Conservation (phyloP, 2,113 vertebrate species). For the Cyprinodon variegatus region DNA sequence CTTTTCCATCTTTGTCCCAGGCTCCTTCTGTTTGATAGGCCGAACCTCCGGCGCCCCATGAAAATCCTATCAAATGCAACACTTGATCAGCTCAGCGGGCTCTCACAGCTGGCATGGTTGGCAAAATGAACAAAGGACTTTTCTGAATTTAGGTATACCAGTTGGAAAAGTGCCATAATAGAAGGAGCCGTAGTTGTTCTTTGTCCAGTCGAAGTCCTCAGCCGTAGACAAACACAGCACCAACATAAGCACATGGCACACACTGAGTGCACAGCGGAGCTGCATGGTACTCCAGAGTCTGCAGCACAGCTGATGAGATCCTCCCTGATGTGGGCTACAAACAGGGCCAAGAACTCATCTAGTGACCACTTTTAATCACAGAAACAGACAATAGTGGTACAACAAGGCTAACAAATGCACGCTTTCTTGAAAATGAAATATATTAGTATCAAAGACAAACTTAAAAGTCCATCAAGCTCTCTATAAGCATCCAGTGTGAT, state of each 20-base stretch:
- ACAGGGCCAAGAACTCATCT: conserved; percentile 22
- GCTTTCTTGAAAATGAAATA: not conserved
- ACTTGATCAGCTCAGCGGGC: not conserved
- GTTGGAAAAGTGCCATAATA: conserved; percentile 92
- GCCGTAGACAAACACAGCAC: conserved; percentile 75
- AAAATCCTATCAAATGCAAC: conserved; percentile 82
- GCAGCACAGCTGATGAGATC: conserved; percentile 47
- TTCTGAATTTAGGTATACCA: conserved; percentile 70
- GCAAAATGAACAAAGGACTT: not conserved
- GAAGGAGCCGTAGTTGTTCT: conserved; percentile 88
- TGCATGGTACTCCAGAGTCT: conserved; percentile 72
- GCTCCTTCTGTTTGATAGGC: conserved; percentile 96
- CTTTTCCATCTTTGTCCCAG: conserved; percentile 94
- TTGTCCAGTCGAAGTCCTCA: conserved; percentile 85
- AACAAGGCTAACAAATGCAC: not conserved
- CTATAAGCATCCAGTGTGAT: conserved; percentile 61
- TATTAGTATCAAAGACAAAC: not conserved
- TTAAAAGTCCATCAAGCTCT: conserved; percentile 17
- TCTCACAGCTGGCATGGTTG: not conserved
- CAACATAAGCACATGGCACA: conserved; percentile 81
- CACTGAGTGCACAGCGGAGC: conserved; percentile 36
- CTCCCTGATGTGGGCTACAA: conserved; percentile 39
- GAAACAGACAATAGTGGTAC: not conserved
- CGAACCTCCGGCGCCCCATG: conserved; percentile 93
- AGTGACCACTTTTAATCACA: conserved; percentile 6